Conservation (phyloP, 1,140 invertebrate species). For the Trigoniulus corallinus region DNA sequence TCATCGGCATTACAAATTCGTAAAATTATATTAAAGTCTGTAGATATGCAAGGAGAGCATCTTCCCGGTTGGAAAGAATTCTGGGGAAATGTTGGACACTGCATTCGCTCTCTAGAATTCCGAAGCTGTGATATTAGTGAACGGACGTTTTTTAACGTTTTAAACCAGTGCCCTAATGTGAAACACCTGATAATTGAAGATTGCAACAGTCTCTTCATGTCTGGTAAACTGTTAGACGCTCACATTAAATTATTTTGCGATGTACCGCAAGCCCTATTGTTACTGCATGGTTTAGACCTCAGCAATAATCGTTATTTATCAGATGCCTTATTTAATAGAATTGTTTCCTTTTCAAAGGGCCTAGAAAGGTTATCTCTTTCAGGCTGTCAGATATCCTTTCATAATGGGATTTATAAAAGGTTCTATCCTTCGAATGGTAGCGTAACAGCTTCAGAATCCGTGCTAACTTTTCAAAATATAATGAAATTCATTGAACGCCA, state of each 20-base stretch:
- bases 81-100: constrained; percentile 4
- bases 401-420: constrained; percentile 40
- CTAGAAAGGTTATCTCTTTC: constrained; percentile 41
- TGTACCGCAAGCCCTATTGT: constrained; percentile 32
- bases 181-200: constrained; percentile 37
- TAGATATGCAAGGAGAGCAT: neutral
- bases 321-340: constrained; percentile 45
- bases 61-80: constrained; percentile 1
- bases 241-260: constrained; percentile 30
- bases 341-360: constrained; percentile 38
- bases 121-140: constrained; percentile 41
- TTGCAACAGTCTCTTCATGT: constrained; percentile 51
- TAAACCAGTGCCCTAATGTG: constrained; percentile 36
- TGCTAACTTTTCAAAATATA: constrained; percentile 49
- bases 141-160: constrained; percentile 37
- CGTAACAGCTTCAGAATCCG: constrained; percentile 38
- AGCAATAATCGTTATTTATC: constrained; percentile 48
- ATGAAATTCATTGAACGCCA: constrained; percentile 36
- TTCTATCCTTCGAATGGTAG: constrained; percentile 37
- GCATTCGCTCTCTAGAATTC: constrained; percentile 26
- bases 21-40: neutral
- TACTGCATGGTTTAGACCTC: constrained; percentile 39
- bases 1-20: neutral
- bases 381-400: constrained; percentile 47
- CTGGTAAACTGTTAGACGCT: constrained; percentile 42